Base-by-base conservation (phyloP, 1,140 invertebrate species). In the Nasonia longicornis region DNA sequence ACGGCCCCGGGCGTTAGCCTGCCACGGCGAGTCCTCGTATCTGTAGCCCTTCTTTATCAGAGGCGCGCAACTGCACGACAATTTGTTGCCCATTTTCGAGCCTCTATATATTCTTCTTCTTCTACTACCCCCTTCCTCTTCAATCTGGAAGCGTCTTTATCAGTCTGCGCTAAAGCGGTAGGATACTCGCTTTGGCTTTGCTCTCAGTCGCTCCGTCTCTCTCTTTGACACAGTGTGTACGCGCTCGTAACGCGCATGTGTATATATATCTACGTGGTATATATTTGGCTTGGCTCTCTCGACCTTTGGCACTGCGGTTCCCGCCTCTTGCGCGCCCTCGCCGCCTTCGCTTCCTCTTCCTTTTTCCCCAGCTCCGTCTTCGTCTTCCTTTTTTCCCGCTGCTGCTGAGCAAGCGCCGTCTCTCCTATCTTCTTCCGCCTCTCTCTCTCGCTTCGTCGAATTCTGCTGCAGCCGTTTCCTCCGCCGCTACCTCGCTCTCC, bases 41-140 rank as follows among this genome's bases (percentile, higher is more conserved):
- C 96, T 94, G 93, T 98, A 98, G 86, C 95, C 96, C 92, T 97
- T 98, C 92, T 96, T 94, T 88, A 97, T 95, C 86, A 98, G 93
- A 82, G 97, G 97, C 85, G 96, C 97, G 92, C 97, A 98, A 86
- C 96, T 97, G 92, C 96, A 97, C 89, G 96, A 96, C 87, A 98
- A 92, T 92, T 98, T 98, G 93, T 98, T 98, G 91, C 97, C 97
- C 97, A 98, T 98, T 89, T 91, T 83, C 26, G 84, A 77, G 69
- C 77, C 66, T 84, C 77, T 20, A 31, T 45, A 4, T 35, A 35
- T 63, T 75, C 72, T 67, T 29, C 67, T 70, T 79, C 77, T 71
- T 58, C 75, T 78, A 70, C 74, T 81, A 26, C 77, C 82, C 31
- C 75, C 64, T 83, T 67, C 16, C 58, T 16, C 58, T 52, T 75